A percentile compares a stretch with the other conserved stretches of the same genome.
Evolutionary conservation across 2,797 vertebrate genomes (phyloP).

Genomic region (Bovichtus variegatus): DNA sequence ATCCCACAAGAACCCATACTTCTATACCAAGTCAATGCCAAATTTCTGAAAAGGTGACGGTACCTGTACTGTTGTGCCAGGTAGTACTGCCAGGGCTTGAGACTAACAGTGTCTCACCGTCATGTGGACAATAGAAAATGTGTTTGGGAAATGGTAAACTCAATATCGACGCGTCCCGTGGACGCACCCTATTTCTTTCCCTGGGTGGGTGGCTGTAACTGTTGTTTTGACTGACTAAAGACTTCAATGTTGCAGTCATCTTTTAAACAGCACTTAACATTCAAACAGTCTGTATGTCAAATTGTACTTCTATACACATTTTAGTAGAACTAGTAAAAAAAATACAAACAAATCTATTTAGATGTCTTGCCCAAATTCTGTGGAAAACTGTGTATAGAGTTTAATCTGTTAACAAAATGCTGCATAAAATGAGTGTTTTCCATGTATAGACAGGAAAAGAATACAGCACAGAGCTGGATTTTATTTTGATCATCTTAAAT

Average conservation of each 20-base stretch:
- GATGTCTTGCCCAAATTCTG: background rate
- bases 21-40: no score
- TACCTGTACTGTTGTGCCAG: no score
- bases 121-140: no score
- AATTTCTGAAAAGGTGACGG: no score
- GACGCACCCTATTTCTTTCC: no score
- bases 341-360: background rate
- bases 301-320: background rate
- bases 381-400: background rate
- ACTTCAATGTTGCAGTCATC: background rate
- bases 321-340: background rate
- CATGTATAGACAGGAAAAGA: background rate
- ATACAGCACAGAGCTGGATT: background rate
- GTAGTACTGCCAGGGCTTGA: no score
- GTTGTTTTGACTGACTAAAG: slow-evolving; percentile 7
- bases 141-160: no score
- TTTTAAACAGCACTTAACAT: no score
- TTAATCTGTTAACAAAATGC: background rate
- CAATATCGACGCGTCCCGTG: no score
- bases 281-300: background rate
- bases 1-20: no score
- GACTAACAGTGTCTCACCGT: no score
- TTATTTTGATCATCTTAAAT: background rate
- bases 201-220: background rate
- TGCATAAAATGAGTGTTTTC: background rate